Evolutionary conservation across 2,113 vertebrate species (phyloP), one percentile per base, ranked within the genome.

Genomic region (Myotis davidii): DNA sequence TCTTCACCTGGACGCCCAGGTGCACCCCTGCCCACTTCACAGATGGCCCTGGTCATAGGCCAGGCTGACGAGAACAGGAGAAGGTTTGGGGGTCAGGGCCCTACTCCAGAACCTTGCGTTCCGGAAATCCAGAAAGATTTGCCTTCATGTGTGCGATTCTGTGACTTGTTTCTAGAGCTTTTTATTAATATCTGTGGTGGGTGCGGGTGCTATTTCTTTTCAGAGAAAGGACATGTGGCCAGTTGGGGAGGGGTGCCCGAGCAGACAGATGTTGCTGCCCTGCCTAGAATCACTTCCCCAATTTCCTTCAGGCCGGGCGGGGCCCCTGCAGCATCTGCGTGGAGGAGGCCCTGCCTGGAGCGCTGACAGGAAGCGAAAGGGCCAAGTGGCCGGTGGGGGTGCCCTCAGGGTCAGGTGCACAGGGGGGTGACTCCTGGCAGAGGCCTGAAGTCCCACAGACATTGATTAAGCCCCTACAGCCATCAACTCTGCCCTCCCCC

Each of bases 251-350:
- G 87, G 65, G 72, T 61, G 69, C 85, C 77, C 7, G 5, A n/a
- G 25, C 7, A 0, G 79, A 79, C 96, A 96, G 96, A 96, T 96
- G 96, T 96, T 79, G 70, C 32, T 37, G 90, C 97, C 95, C 87
- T 48, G 77, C 97, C 96, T 85, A 97, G 97, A 97, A 97, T 97
- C 97, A 97, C 94, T 97, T 97, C 96, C 97, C 92, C 97, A 97
- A 97, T 97, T 78, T 94, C 91, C 94, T 45, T n/a, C 32, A 11
- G 21, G 65, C 50, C 65, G 0, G 0, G 56, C 0, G n/a, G 86
- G 74, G 74, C 72, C 34, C n/a, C 73, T 10, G 23, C 25, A 9
- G 39, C 81, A 48, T 89, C 90, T 85, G 87, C 3, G 23, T 70
- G 52, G 27, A 81, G 32, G 82, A 56, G 91, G 73, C 74, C 34